Percentiles rank a stretch among this genome's conserved stretches.
These are phyloP conservation scores for Hemibagrus guttatus DNA, from an alignment of 2,797 vertebrate species.

Conservation along the genomic window DNA sequence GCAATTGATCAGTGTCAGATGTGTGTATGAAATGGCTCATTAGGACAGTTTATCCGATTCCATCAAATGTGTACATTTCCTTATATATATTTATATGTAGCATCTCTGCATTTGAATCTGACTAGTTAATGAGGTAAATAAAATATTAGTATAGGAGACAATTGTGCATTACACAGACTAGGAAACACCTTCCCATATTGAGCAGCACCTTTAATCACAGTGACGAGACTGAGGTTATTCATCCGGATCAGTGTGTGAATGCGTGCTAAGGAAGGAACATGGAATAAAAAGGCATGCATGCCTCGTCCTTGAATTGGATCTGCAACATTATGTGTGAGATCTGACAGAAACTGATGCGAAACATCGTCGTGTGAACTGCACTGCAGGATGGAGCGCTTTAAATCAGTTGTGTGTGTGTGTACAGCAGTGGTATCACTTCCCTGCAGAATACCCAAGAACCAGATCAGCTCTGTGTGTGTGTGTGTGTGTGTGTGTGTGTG, in stretches of 20 bases:
- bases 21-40: neutral
- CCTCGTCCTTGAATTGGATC: constrained; percentile 26
- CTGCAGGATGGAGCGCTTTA: constrained; percentile 19
- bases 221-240: constrained; percentile 1
- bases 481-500: neutral
- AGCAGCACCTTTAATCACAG: neutral
- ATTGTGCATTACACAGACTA: neutral
- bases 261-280: neutral
- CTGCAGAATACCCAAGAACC: constrained; percentile 9
- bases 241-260: neutral
- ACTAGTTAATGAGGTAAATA: neutral
- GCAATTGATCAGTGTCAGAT: neutral
- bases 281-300: neutral
- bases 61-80: neutral
- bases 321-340: neutral
- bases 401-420: neutral
- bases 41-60: neutral
- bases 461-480: neutral
- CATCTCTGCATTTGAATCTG: neutral
- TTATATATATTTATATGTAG: neutral
- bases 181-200: neutral
- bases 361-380: neutral
- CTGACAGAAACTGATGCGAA: neutral
- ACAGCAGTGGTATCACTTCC: neutral
- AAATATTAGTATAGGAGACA: neutral